These are phyloP conservation scores for Lucilia cuprina DNA, from an alignment of 1,140 invertebrate species.

Conservation along the genomic window DNA sequence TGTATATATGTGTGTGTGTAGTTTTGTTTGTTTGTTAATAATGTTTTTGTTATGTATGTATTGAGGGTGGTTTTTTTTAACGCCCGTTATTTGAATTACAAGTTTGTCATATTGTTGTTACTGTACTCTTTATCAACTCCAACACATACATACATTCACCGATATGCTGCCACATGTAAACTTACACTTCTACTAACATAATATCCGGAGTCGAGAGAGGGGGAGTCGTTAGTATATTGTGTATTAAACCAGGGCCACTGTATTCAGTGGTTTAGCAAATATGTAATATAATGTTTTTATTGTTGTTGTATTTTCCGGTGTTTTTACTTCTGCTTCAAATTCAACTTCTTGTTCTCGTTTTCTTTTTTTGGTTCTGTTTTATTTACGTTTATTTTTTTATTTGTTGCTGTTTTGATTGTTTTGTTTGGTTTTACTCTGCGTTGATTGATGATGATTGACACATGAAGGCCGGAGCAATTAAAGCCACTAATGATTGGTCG, in stretches of 20 bases:
- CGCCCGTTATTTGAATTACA: neutral
- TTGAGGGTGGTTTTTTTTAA: neutral
- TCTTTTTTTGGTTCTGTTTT: neutral
- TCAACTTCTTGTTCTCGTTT: neutral
- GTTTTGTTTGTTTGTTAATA: neutral
- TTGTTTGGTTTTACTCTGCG: neutral
- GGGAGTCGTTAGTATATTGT: neutral
- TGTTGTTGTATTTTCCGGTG: neutral
- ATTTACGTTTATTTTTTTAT: neutral
- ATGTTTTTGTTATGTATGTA: neutral
- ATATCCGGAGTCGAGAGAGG: neutral
- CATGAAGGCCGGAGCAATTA: constrained; percentile 32
- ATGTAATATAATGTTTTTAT: neutral
- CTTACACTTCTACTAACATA: neutral
- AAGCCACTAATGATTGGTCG: constrained; percentile 34
- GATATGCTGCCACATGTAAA: neutral
- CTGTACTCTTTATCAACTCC: neutral
- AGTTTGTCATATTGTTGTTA: constrained; percentile 1
- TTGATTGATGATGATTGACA: constrained; percentile 35
- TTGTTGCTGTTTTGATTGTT: constrained; percentile 20
- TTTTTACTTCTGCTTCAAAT: too few relatives aligned
- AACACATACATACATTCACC: neutral
- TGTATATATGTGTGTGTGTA: too few relatives aligned
- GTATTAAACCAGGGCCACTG: neutral
- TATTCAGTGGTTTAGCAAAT: constrained; percentile 24